Base-by-base conservation (phyloP, 2,888 invertebrate species). In the Dioctria linearis region DNA sequence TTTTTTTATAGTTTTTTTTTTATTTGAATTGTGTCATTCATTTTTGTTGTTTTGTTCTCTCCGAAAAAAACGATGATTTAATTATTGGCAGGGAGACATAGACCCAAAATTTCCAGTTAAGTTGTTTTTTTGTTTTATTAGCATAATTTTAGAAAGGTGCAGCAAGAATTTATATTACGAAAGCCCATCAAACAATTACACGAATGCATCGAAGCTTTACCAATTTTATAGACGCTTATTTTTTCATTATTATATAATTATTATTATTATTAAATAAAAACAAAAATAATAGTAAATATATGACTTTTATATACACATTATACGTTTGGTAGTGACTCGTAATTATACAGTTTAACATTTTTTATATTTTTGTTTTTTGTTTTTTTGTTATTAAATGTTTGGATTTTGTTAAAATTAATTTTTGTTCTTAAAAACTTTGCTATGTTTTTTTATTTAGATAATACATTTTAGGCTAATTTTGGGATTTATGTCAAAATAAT, bases 301-400 rank as follows among this genome's bases (percentile, higher is more conserved):
- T 61, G 61, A 39, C 37, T 61, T 61, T 25, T 25, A 25, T 25
- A 25, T 25, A 25, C 25, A 25, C 25, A 25, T 25, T 61, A 39
- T 57, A 61, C 37, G 49, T 78, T 66, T 39, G 46, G 80, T 76
- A 80, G 73, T 76, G 63, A 66, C 80, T 80, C 65, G 76, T 80
- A 54, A 80, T 61, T 37, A n/a, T n/a, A 49, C 59, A 75, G 66
- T 61, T 61, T 61, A 8, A 61, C 3, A 37, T 5, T 61, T 61
- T 8, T 0, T n/a, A n/a, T 51, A 9, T 6, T 9, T 6, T 51
- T 51, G 51, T 51, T 51, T 6, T 61, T 61, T 61, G 0, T 25
- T 61, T 61, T 61, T 39, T 6, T 61, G 25, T 61, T 37, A 39
- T 37, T 25, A 25, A 25, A 25, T 25, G 25, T 25, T 25, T 25